Base-by-base conservation (phyloP, 2,888 invertebrate genomes). In the Pandemis corylana region DNA sequence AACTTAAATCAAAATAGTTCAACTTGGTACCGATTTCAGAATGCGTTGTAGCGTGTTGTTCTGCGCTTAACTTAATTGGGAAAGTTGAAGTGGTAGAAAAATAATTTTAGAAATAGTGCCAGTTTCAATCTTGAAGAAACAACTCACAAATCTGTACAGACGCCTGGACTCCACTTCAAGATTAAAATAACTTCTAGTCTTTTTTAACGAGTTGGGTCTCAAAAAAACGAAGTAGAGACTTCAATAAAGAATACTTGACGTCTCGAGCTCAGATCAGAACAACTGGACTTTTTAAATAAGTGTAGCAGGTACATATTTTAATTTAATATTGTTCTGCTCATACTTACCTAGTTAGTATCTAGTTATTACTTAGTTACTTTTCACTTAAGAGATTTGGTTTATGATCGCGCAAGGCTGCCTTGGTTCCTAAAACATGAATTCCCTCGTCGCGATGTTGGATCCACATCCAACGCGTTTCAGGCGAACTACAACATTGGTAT, bases 401-500 rank as follows among this genome's bases (percentile, higher is more conserved):
- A 65, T 49, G 65, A 59, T n/a, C 65, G 59, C 46, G 59, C 59
- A 46, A 63, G 71, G 59, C 12, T 59, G 12, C 10, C 59, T 59
- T 42, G 64, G 44, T 36, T 56, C 56, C 42, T 71, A 28, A 44
- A 64, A 44, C 56, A 46, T 66, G 71, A 65, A 71, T 71, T 71
- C 59, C 65, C 71, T 65, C 44, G 65, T 28, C 51, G 61, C 68
- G 20, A 20, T 68, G 59, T 42, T 36, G 59, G 42, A 71, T 59
- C 71, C 49, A 71, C 46, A 56, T 56, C 64, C 20, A 59, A 59
- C 46, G 64, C 44, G 41, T 12, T 28, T 44, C 64, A 28, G 15
- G 36, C 36, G 53, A 65, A 65, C 49, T 71, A 56, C 44, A 56
- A 46, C 71, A 71, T 66, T 61, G 71, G 41, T 66, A 71, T 71